Evolutionary conservation across 2,113 vertebrate species (phyloP), one percentile per base, ranked within the genome.

Genomic region (Pipra filicauda): DNA sequence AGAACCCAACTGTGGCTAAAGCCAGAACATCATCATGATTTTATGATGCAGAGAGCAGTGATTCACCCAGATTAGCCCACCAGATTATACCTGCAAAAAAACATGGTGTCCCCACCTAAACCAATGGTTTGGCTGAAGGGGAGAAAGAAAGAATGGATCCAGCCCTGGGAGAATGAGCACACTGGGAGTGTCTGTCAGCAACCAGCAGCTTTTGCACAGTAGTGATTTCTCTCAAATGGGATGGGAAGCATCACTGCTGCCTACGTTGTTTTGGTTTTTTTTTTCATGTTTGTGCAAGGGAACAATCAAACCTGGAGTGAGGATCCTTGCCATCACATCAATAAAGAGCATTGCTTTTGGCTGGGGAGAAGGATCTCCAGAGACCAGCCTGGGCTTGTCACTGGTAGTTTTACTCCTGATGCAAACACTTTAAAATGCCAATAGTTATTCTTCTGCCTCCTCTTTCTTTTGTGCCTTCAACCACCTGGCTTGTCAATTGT

Each of bases 401-500:
- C 67, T 55, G 33, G 15, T 57, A 72, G 48, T 78, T 97, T 78
- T 52, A 69, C 26, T 75, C 24, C 61, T 76, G 39, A 33, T 54
- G 65, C 61, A 65, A 57, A 72, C 49, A 57, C n/a, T 86, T 86
- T 6, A 74, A 93, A 78, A 92, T 85, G 91, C 76, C 93, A 78
- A 72, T 43, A 94, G 44, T 49, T 88, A 57, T 71, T 95, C 69
- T 84, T 84, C 21, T 91, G 33, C 35, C 39, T 73, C 41, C 26
- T 64, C 67, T 84, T 91, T 69, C 73, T 95, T 92, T 82, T 33
- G 57, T 78, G 54, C 70, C 58, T 92, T 87, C 83, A 49, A 85
- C 41, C 73, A 91, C 69, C 49, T 93, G 91, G 26, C 52, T 55
- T 80, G 61, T 90, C 89, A 90, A 49, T 93, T 95, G 43, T 94